These are phyloP conservation scores for Mactra quadrangularis DNA, from an alignment of 1,140 invertebrate genomes.

Conservation along the genomic window DNA sequence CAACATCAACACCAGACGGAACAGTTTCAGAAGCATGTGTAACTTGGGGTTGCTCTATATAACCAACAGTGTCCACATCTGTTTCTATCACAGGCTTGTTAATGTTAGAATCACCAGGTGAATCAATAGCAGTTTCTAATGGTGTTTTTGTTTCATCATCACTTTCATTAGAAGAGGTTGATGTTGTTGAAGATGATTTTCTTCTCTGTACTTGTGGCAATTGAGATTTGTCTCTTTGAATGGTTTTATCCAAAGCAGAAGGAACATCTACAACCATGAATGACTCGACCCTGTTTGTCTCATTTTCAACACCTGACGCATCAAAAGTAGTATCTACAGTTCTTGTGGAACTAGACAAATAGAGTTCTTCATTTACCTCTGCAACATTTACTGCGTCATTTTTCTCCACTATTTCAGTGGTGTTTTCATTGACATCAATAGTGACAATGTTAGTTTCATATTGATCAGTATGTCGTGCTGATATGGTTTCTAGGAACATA, in stretches of 20 bases:
- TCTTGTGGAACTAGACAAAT: no score
- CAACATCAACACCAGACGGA: not conserved
- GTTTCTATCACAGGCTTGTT: no score
- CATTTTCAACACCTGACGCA: constrained; percentile 7
- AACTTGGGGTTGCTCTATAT: not conserved
- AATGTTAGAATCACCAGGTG: not conserved
- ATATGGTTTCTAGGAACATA: not conserved
- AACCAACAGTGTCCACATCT: no score
- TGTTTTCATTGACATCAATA: not conserved
- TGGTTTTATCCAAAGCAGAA: not conserved
- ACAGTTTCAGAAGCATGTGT: not conserved
- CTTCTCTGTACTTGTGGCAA: not conserved
- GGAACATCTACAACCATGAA: constrained; percentile 16
- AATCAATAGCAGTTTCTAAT: constrained; percentile 26
- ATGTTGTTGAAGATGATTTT: not conserved
- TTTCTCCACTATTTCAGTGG: constrained; percentile 3
- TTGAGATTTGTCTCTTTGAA: not conserved
- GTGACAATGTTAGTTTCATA: not conserved
- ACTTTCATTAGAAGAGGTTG: no score
- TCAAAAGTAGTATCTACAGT: not conserved
- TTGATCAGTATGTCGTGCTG: not conserved
- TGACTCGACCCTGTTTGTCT: constrained; percentile 49
- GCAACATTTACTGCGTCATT: not conserved
- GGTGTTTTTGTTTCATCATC: not conserved
- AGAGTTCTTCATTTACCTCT: no score